Evolutionary conservation across 2,888 invertebrate genomes (phyloP).

Genomic region (Steinernema carpocapsae): DNA sequence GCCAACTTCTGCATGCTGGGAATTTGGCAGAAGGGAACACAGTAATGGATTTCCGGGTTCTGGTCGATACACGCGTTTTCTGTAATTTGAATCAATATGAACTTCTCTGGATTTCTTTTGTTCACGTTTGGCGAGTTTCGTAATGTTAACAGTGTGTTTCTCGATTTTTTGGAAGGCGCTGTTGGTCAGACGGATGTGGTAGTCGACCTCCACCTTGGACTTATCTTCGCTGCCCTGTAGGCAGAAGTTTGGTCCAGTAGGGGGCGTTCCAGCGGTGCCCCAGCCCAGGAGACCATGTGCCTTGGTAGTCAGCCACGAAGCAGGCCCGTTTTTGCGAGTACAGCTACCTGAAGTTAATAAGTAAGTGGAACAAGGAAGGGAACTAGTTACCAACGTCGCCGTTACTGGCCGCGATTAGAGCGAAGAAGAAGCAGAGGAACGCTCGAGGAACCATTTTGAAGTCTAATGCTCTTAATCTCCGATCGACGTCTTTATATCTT

Average conservation of each 20-base stretch:
- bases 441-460: neutral
- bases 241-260: conserved; percentile 31
- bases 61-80: neutral
- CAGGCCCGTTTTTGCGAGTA: neutral
- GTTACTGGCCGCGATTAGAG: neutral
- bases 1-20: neutral
- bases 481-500: too few species aligned
- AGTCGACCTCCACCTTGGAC: conserved; percentile 21
- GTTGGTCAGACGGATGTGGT: conserved; percentile 21
- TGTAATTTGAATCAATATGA: neutral
- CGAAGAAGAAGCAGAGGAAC: neutral
- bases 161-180: neutral
- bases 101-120: neutral
- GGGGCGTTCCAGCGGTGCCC: conserved; percentile 28
- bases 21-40: conserved; percentile 15
- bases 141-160: neutral
- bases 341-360: neutral
- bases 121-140: neutral
- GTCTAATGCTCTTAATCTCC: neutral
- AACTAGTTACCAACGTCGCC: conserved; percentile 10
- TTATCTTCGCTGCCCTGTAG: conserved; percentile 14
- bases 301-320: conserved; percentile 29
- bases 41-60: neutral
- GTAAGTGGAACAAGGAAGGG: too few species aligned
- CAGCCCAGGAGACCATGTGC: conserved; percentile 18